phyloP scores from a whole-genome alignment of 2,113 vertebrate species.

The Carassius gibelio region DNA sequence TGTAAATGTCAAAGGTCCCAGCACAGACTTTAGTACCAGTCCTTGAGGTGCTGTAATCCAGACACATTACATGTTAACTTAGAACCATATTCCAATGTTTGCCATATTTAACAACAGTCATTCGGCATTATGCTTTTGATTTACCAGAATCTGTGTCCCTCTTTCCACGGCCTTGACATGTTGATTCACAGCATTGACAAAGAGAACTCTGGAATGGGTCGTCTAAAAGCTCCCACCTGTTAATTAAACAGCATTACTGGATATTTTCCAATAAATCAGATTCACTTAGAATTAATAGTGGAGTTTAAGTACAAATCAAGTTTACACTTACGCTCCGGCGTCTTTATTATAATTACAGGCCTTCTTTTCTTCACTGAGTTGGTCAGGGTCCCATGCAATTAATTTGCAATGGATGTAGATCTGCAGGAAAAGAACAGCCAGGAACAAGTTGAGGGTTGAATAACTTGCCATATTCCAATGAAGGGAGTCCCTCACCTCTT shows the following conservation, averaged over 20 bases:
- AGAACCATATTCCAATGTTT: neutral
- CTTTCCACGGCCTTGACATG: slow-evolving; percentile 58
- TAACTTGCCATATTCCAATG: neutral
- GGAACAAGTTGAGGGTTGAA: neutral
- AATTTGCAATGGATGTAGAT: slow-evolving; percentile 77
- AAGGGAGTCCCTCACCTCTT: slow-evolving; percentile 57
- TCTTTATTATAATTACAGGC: slow-evolving; percentile 74
- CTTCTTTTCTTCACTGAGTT: slow-evolving; percentile 67
- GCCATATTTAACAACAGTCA: neutral
- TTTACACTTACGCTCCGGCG: slow-evolving; percentile 61
- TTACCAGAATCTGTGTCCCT: slow-evolving; percentile 55
- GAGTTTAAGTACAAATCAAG: neutral
- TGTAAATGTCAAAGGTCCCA: slow-evolving; percentile 70
- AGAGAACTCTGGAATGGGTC: slow-evolving; percentile 60
- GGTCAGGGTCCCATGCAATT: slow-evolving; percentile 73
- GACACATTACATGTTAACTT: neutral
- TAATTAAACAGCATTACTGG: neutral
- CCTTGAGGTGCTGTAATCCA: slow-evolving; percentile 43
- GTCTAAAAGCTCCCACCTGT: slow-evolving; percentile 74
- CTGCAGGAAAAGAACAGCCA: slow-evolving; percentile 53
- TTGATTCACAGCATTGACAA: slow-evolving; percentile 71
- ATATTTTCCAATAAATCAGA: neutral
- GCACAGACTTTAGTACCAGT: slow-evolving; percentile 58
- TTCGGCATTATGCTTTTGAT: too few relatives aligned
- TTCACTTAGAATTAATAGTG: neutral